Evolutionary conservation across 92 coral and sea anemone species (phyloP).

Genomic region (Actinernus sp.): DNA sequence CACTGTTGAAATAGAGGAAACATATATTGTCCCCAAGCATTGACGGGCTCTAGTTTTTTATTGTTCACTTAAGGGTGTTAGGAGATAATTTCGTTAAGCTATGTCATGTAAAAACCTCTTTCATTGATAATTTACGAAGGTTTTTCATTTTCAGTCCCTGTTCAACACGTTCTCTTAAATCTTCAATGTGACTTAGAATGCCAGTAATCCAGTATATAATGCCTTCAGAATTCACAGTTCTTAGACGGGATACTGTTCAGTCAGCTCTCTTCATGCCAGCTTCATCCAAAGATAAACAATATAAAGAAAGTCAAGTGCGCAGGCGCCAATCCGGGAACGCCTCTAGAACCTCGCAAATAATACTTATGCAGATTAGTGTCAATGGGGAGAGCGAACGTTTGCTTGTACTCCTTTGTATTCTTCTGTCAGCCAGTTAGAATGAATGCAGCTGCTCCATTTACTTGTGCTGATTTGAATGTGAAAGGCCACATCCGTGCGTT

Average conservation of each 20-base stretch:
- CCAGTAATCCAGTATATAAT: not conserved
- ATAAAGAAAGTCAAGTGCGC: constrained; percentile 3
- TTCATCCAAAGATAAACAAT: constrained; percentile 9
- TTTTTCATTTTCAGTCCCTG: constrained; percentile 9
- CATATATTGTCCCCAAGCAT: too few relatives aligned
- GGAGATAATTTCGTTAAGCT: constrained; percentile 21
- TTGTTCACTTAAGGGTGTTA: constrained; percentile 12
- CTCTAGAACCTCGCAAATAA: constrained; percentile 34
- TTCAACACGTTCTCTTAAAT: not conserved
- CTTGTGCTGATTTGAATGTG: constrained; percentile 83
- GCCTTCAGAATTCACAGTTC: constrained; percentile 25
- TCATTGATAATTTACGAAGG: constrained; percentile 7
- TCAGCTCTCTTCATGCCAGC: too few relatives aligned
- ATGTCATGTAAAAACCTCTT: constrained; percentile 31
- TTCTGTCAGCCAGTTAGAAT: constrained; percentile 82
- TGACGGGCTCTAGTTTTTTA: not conserved
- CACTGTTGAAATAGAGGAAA: too few relatives aligned
- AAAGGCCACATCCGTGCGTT: constrained; percentile 81
- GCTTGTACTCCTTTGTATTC: constrained; percentile 32
- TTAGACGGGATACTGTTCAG: too few relatives aligned
- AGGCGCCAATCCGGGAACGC: constrained; percentile 62
- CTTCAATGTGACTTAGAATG: not conserved
- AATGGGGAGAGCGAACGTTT: constrained; percentile 57
- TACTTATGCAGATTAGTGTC: constrained; percentile 58
- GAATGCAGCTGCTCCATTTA: constrained; percentile 87